Evolutionary conservation across 2,113 vertebrate species (phyloP).

Genomic region (Silurus asotus): DNA sequence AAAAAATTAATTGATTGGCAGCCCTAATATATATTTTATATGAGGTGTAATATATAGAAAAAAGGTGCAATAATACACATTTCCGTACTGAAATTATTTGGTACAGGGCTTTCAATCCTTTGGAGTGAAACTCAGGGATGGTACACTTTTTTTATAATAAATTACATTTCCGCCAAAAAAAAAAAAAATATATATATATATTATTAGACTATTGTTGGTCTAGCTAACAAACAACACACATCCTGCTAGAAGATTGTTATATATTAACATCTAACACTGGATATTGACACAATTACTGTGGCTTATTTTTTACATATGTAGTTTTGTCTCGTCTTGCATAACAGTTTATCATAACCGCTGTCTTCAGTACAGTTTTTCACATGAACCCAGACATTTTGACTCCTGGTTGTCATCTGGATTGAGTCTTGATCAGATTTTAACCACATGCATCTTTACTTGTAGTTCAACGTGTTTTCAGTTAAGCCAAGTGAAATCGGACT

Average conservation of each 20-base stretch:
- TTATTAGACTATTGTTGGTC: not conserved
- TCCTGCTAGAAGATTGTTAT: not conserved
- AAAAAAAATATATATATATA: too few relatives aligned
- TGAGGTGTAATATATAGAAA: too few relatives aligned
- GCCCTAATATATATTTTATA: too few relatives aligned
- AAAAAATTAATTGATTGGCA: too few relatives aligned
- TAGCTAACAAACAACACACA: not conserved
- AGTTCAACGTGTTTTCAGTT: slow-evolving; percentile 3
- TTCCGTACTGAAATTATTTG: too few relatives aligned
- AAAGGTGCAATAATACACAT: too few relatives aligned
- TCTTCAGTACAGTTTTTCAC: not conserved
- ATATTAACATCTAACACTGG: not conserved
- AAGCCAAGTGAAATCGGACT: not conserved
- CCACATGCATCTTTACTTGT: slow-evolving; percentile 11
- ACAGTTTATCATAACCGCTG: not conserved
- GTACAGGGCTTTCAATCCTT: too few relatives aligned
- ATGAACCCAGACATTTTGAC: not conserved
- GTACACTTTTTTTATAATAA: not conserved
- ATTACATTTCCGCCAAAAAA: not conserved
- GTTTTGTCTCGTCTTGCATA: not conserved
- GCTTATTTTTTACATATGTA: not conserved
- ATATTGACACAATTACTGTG: not conserved
- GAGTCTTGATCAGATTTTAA: slow-evolving; percentile 20
- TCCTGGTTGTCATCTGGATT: slow-evolving; percentile 14
- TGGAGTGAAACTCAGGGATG: not conserved